These are phyloP conservation scores for Trichonephila clavipes DNA, from an alignment of 1,140 invertebrate genomes.

Conservation along the genomic window DNA sequence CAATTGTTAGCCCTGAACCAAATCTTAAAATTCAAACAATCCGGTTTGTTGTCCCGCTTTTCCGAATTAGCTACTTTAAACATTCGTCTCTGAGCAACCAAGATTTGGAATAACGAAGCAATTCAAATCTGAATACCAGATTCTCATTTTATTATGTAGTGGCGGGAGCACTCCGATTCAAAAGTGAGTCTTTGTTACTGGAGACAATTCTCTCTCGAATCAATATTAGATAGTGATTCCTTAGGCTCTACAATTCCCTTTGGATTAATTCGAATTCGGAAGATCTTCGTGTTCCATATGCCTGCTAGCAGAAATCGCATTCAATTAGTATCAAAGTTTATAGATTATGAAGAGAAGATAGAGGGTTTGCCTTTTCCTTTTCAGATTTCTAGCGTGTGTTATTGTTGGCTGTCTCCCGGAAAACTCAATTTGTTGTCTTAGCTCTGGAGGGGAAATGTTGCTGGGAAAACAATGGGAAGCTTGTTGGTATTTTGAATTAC, in stretches of 20 bases:
- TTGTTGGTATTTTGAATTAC: too few species aligned
- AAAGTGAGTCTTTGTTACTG: neutral
- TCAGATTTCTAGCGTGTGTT: neutral
- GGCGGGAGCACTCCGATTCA: neutral
- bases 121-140: neutral
- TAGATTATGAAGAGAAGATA: neutral
- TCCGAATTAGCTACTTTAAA: neutral
- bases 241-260: neutral
- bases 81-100: too few species aligned
- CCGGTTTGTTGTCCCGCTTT: neutral
- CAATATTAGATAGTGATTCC: neutral
- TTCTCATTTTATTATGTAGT: neutral
- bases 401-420: too few species aligned
- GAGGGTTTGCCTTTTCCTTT: neutral
- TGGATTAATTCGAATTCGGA: neutral
- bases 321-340: constrained; percentile 22
- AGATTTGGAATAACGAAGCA: neutral
- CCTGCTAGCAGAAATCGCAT: constrained; percentile 9
- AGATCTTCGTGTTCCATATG: neutral
- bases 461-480: too few species aligned
- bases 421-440: too few species aligned
- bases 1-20: neutral
- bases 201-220: neutral
- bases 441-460: too few species aligned
- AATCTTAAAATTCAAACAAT: neutral